phyloP scores from a whole-genome alignment of 1,140 invertebrate species.

The Megalopta genalis region DNA sequence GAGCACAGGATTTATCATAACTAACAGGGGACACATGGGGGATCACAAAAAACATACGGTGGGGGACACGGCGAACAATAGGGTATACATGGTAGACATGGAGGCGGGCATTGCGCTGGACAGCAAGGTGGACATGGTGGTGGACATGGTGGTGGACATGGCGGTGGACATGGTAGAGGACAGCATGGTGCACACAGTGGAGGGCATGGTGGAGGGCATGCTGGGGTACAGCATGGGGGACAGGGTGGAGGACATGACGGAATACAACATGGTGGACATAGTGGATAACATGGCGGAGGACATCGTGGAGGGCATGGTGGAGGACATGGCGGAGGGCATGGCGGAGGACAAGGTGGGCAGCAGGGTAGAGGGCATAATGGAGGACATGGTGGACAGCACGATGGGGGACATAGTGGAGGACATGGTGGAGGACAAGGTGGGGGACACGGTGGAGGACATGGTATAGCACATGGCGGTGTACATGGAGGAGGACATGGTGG shows the following conservation, averaged over 20 bases:
- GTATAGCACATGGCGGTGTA: not conserved
- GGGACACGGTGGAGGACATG: not conserved
- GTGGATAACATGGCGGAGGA: conserved; percentile 13
- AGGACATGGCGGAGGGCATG: conserved; percentile 13
- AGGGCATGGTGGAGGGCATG: conserved; percentile 22
- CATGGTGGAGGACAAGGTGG: conserved; percentile 19
- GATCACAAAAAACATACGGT: conserved; percentile 16
- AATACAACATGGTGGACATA: not conserved
- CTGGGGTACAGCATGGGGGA: conserved; percentile 1
- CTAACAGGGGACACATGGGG: conserved; percentile 9
- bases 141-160: conserved; percentile 2
- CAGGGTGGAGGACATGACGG: conserved; percentile 15
- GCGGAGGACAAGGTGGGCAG: not conserved
- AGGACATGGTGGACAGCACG: conserved; percentile 16
- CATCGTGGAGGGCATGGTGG: not conserved
- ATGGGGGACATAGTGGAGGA: conserved; percentile 5
- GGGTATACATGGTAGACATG: conserved; percentile 33
- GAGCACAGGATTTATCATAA: conserved; percentile 5
- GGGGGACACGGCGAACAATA: conserved; percentile 31
- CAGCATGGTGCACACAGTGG: conserved; percentile 25
- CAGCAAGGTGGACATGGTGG: conserved; percentile 17
- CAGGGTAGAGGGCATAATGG: conserved; percentile 27
- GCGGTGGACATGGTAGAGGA: conserved; percentile 23
- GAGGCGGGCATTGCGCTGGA: not conserved
- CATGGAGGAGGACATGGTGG: not conserved